These are phyloP conservation scores for Adelges cooleyi DNA, from an alignment of 1,140 invertebrate genomes.

Conservation along the genomic window DNA sequence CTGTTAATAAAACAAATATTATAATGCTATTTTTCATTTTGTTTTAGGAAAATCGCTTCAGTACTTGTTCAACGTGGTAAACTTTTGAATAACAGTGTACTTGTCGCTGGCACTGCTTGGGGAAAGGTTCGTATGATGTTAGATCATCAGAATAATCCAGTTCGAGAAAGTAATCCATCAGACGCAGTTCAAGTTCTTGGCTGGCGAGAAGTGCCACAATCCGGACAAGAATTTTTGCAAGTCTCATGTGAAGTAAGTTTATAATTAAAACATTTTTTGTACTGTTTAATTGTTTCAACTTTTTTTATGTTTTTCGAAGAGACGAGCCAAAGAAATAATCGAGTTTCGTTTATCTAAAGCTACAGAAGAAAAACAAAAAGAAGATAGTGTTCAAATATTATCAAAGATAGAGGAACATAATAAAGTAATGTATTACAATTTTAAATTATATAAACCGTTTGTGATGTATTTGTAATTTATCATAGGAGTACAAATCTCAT, in stretches of 20 bases:
- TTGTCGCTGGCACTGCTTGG: slow-evolving; percentile 73
- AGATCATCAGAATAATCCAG: slow-evolving; percentile 50
- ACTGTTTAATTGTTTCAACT: not conserved
- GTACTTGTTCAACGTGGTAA: slow-evolving; percentile 82
- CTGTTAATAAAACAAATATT: no score
- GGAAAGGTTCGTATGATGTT: slow-evolving; percentile 79
- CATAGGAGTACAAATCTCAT: slow-evolving; percentile 47
- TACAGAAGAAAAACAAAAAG: slow-evolving; percentile 47
- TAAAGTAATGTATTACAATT: not conserved
- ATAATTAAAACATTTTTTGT: not conserved
- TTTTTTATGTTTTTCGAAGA: slow-evolving; percentile 32
- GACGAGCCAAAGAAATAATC: slow-evolving; percentile 57
- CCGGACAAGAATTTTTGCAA: slow-evolving; percentile 78
- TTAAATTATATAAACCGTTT: not conserved
- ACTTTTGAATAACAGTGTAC: slow-evolving; percentile 61
- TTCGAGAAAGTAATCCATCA: slow-evolving; percentile 61
- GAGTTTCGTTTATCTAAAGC: slow-evolving; percentile 47
- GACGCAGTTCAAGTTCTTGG: slow-evolving; percentile 79
- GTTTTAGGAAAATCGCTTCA: slow-evolving; percentile 72
- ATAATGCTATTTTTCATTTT: no score
- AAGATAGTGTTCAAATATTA: slow-evolving; percentile 44
- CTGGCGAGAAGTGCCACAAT: slow-evolving; percentile 73
- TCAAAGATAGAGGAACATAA: slow-evolving; percentile 43
- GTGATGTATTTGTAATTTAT: not conserved
- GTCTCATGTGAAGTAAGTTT: slow-evolving; percentile 54